Base-by-base conservation (phyloP, 2,797 vertebrate species). In the Scolopax bukidnonensis region DNA sequence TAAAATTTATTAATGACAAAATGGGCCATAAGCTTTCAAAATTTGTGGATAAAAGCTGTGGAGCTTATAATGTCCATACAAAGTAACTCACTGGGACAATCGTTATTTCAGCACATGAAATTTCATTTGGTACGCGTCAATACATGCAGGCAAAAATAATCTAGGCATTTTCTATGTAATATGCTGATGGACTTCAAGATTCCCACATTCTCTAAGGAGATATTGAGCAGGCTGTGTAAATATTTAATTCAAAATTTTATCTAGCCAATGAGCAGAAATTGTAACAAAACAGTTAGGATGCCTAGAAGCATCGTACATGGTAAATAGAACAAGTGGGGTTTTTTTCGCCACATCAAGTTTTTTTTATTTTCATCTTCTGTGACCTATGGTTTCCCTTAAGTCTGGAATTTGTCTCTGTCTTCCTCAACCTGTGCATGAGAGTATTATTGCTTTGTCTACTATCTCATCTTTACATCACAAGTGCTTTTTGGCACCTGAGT, bases 21-120 rank as follows among this genome's bases (percentile, higher is more conserved):
- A 61, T 16, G 87, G 61, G 90, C 69, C 23, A n/a, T 93, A 76
- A 81, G 61, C 91, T 93, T 90, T 93, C 69, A 81, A 71, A 85
- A 89, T 88, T 61, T 94, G 76, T 81, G 79, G 92, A 67, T 81
- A 91, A 92, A 94, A 92, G 64, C 79, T 84, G 38, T 69, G 87
- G 57, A 91, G 73, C 79, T 93, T 88, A 65, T 75, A 86, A 88
- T 73, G 51, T 75, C 59, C 2, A 1, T 64, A 28, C 47, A 84
- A 81, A 89, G 73, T 83, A 84, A 92, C 88, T 88, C 69, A 77
- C 27, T 32, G 71, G 28, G 53, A 70, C 48, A 80, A 59, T 64
- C 33, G 18, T 86, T 89, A 60, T 84, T 74, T 33, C 21, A 68
- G 82, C 30, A 65, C 57, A 78, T 86, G 50, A 81, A 65, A 84